Conservation (phyloP, 2,797 vertebrate genomes). For the Artibeus lituratus region DNA sequence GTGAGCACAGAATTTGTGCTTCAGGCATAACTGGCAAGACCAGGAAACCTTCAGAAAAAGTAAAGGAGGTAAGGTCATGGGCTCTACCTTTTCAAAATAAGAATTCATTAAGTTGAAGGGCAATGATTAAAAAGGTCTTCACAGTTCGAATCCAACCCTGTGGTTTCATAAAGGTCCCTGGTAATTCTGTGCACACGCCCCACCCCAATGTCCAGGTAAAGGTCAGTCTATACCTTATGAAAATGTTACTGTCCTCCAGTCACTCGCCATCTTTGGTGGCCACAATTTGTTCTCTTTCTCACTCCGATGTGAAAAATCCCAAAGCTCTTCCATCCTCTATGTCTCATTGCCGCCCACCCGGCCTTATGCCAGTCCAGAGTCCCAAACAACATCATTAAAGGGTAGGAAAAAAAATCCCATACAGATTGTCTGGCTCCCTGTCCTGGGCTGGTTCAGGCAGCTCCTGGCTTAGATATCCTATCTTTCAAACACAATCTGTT, state of each 20-base stretch:
- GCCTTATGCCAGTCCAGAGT: conserved; percentile 56
- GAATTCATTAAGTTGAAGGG: neutral
- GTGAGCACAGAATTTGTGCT: neutral
- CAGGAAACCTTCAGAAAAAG: neutral
- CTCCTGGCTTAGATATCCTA: conserved; percentile 44
- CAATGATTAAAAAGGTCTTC: neutral
- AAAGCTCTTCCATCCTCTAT: neutral
- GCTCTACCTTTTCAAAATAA: neutral
- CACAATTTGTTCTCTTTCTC: conserved; percentile 8
- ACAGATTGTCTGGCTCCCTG: conserved; percentile 52
- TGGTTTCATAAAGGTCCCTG: neutral
- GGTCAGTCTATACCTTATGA: neutral
- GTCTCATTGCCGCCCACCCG: conserved; percentile 42
- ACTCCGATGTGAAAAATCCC: neutral
- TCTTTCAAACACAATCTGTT: conserved; percentile 62
- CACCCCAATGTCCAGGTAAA: neutral
- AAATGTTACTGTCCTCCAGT: neutral
- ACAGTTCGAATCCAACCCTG: neutral
- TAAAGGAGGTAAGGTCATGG: neutral
- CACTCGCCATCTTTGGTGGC: neutral
- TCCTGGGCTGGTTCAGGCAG: conserved; percentile 49
- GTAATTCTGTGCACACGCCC: neutral
- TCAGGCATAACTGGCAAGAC: neutral
- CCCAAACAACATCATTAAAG: conserved; percentile 46
- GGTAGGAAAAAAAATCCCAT: neutral